Evolutionary conservation across 92 coral and sea anemone species (phyloP).

Genomic region (Muricea muricata): DNA sequence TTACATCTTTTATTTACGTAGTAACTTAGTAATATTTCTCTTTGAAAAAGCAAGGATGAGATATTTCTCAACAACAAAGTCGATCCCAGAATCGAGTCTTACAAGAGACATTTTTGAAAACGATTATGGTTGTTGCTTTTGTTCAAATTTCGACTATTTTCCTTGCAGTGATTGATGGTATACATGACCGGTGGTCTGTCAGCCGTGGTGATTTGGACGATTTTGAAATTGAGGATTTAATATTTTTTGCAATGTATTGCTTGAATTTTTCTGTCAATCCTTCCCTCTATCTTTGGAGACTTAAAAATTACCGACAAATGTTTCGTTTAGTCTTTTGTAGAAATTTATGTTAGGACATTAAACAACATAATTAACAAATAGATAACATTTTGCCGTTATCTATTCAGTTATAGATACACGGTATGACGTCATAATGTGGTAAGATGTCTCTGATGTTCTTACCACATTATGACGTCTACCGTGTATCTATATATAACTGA

Average conservation of each 20-base stretch:
- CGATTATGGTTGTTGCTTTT: background rate
- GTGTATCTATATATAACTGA: too few relatives aligned
- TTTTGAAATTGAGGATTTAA: too few relatives aligned
- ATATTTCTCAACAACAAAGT: background rate
- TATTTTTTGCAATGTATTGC: background rate
- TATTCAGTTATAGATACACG: too few relatives aligned
- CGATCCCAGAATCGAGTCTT: background rate
- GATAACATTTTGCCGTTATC: too few relatives aligned
- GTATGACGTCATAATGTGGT: too few relatives aligned
- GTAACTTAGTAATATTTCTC: background rate
- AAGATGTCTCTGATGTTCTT: too few relatives aligned
- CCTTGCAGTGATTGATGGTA: background rate
- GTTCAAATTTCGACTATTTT: background rate
- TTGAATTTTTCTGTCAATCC: background rate
- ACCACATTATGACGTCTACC: too few relatives aligned
- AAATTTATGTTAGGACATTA: background rate
- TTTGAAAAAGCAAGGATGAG: background rate
- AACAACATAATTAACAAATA: too few relatives aligned
- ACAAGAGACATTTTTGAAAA: background rate
- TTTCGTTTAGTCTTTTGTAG: background rate
- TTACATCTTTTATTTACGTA: background rate
- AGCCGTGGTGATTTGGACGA: background rate
- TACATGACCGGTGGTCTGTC: background rate
- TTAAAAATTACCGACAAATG: background rate
- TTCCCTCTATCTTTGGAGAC: background rate